phyloP scores from a whole-genome alignment of 2,113 vertebrate species.

The Campylorhamphus procurvoides region DNA sequence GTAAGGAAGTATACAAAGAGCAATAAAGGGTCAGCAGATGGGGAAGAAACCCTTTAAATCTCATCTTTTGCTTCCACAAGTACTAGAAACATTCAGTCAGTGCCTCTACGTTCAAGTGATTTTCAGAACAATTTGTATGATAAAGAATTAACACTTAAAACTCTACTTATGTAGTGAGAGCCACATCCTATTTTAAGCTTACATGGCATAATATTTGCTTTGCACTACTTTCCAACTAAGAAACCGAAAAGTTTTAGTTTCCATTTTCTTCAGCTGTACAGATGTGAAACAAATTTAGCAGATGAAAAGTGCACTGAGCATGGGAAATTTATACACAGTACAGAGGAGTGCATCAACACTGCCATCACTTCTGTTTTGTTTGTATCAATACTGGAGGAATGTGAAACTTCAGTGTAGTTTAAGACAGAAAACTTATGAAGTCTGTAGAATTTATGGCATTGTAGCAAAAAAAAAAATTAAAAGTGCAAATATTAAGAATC shows the following conservation, averaged over 20 bases:
- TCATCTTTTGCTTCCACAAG: background rate
- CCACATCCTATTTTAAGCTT: background rate
- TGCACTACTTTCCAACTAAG: background rate
- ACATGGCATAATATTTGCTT: background rate
- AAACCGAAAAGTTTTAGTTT: background rate
- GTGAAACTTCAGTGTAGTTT: background rate
- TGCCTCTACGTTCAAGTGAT: background rate
- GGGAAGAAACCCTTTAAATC: background rate
- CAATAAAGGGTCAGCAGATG: background rate
- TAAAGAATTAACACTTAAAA: background rate
- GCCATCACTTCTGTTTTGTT: background rate
- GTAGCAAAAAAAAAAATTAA: background rate
- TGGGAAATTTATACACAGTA: background rate
- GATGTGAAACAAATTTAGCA: background rate
- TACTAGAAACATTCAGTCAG: background rate
- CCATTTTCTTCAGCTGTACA: background rate
- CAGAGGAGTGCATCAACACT: background rate
- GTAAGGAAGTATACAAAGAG: background rate
- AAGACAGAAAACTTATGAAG: accelerated
- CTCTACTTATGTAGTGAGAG: background rate
- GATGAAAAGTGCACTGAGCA: background rate
- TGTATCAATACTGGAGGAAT: background rate
- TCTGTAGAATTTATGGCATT: background rate
- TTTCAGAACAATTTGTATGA: background rate
- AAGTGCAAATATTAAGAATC: background rate